Conservation (phyloP, 2,113 vertebrate genomes). For the Bombycilla garrulus region DNA sequence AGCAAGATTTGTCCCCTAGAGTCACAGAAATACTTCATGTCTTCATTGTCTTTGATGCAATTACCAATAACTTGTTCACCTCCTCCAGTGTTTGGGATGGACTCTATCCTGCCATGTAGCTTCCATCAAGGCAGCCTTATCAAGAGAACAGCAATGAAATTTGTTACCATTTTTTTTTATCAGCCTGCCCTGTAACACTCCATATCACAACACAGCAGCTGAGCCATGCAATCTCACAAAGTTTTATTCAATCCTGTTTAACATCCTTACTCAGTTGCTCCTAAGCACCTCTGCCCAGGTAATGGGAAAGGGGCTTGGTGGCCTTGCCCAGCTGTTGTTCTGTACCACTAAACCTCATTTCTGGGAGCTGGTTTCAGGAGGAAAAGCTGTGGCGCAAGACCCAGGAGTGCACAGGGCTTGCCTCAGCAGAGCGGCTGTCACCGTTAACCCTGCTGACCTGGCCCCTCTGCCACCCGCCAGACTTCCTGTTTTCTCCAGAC, state of each 20-base stretch:
- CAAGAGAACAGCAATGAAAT: not conserved
- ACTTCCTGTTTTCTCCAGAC: not conserved
- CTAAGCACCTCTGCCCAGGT: not conserved
- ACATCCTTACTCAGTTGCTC: not conserved
- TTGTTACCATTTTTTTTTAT: not conserved
- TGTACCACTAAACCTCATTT: not conserved
- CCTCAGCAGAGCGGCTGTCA: not conserved
- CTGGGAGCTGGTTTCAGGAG: not conserved
- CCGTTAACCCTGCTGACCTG: not conserved
- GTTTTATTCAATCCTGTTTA: not conserved
- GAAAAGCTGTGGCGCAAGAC: fast-evolving
- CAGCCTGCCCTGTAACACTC: not conserved
- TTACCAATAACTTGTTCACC: not conserved
- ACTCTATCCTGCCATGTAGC: not conserved
- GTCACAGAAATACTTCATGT: not conserved
- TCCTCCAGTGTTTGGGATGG: not conserved
- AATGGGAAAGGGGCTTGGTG: not conserved
- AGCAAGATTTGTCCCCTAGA: not conserved
- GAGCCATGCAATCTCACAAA: not conserved
- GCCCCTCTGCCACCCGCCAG: not conserved
- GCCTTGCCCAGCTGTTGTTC: not conserved
- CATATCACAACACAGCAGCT: not conserved
- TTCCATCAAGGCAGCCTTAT: not conserved
- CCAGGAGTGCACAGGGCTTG: not conserved
- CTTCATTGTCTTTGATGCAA: not conserved